phyloP scores from a whole-genome alignment of 1,140 invertebrate genomes.

The Maconellicoccus hirsutus region DNA sequence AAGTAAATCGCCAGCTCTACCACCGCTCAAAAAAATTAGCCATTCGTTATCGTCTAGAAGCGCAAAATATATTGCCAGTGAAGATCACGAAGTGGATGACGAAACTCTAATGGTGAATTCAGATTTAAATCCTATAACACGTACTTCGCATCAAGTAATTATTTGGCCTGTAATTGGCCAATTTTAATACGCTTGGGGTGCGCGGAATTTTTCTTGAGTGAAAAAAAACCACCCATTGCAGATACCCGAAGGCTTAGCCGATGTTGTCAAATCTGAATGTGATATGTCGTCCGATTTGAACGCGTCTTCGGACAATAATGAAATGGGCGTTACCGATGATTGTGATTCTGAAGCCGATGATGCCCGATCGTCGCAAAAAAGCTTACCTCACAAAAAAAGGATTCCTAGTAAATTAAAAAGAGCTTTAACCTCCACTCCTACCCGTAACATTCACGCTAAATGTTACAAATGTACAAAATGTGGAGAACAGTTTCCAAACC shows the following conservation, averaged over 20 bases:
- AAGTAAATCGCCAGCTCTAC: background rate
- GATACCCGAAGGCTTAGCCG: background rate
- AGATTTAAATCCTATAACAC: background rate
- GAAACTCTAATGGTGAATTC: background rate
- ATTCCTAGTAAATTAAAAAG: slow-evolving; percentile 49
- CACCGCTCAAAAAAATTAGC: background rate
- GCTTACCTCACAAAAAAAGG: slow-evolving; percentile 52
- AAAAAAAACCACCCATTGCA: too few species aligned
- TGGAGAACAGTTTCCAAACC: slow-evolving; percentile 34
- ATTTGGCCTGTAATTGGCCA: background rate
- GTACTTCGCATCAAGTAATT: background rate
- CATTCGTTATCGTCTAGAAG: background rate
- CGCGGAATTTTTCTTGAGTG: too few species aligned
- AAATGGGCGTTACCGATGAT: background rate
- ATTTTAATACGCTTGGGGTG: too few species aligned
- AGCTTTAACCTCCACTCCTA: slow-evolving; percentile 26
- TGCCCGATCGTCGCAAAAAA: slow-evolving; percentile 37
- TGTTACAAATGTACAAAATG: slow-evolving; percentile 35
- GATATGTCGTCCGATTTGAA: background rate
- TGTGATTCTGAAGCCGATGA: background rate
- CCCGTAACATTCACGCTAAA: slow-evolving; percentile 31
- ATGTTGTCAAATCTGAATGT: background rate
- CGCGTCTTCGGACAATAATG: background rate
- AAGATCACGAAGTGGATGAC: background rate
- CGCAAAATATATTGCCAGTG: background rate